Conservation (phyloP, 2,797 vertebrate species). For the Numenius phaeopus region DNA sequence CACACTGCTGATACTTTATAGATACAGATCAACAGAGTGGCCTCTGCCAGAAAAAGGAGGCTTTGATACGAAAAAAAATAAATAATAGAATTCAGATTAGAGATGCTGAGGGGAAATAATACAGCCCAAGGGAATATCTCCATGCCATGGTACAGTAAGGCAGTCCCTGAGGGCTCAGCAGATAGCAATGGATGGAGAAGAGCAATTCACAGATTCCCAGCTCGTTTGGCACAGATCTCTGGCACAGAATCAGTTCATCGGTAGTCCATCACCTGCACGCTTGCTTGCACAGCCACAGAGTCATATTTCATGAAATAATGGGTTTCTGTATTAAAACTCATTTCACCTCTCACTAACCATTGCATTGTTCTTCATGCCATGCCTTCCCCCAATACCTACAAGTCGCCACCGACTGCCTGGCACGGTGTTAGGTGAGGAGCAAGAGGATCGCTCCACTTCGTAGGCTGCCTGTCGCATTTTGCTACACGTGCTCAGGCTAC, state of each 20-base stretch:
- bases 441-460: background rate
- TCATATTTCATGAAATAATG: background rate
- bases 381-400: rapidly evolving
- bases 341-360: background rate
- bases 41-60: background rate
- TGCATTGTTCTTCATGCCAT: background rate
- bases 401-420: rapidly evolving
- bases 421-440: rapidly evolving
- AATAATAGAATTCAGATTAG: background rate
- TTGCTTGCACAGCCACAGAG: background rate
- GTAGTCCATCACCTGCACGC: background rate
- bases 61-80: background rate
- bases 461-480: background rate
- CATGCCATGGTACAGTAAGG: background rate
- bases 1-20: background rate
- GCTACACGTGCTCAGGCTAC: background rate
- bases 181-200: background rate
- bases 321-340: background rate
- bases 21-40: background rate
- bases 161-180: background rate
- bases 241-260: rapidly evolving
- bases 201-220: background rate
- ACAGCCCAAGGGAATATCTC: background rate
- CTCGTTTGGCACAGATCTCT: background rate
- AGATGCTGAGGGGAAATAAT: background rate